These are phyloP conservation scores for Eupithecia tripunctaria DNA, from an alignment of 2,888 invertebrate genomes.

Conservation along the genomic window DNA sequence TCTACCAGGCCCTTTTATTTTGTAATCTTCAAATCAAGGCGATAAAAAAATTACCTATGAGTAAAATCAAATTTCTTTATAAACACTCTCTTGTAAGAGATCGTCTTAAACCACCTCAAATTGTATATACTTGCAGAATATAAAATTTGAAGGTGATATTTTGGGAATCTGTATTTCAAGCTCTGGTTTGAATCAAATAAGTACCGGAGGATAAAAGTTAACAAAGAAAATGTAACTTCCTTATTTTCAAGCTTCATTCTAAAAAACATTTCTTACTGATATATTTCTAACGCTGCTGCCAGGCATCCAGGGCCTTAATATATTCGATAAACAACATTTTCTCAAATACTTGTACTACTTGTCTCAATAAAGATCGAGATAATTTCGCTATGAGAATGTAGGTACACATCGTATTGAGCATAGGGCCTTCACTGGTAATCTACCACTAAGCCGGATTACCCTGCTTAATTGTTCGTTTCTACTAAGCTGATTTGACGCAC, in stretches of 20 bases:
- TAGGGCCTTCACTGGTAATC: conserved; percentile 76
- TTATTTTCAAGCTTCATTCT: not conserved
- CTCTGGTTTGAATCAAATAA: not conserved
- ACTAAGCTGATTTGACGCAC: conserved; percentile 67
- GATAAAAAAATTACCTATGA: no score
- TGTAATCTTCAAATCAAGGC: not conserved
- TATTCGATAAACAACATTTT: not conserved
- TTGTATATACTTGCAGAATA: no score
- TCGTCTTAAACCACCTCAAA: no score
- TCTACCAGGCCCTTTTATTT: not conserved
- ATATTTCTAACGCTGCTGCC: not conserved
- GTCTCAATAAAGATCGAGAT: not conserved
- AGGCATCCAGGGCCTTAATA: not conserved
- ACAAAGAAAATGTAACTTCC: not conserved
- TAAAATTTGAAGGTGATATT: not conserved
- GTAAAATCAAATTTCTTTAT: no score
- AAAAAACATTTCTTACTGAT: not conserved
- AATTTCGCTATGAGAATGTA: conserved; percentile 39
- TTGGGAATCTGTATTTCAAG: not conserved
- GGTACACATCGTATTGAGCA: conserved; percentile 60
- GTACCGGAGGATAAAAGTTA: not conserved
- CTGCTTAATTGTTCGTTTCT: conserved; percentile 68
- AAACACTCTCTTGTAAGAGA: no score
- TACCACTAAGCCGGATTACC: conserved; percentile 77
- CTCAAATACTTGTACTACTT: not conserved